phyloP scores from a whole-genome alignment of 2,888 invertebrate genomes.

The Alitta virens region DNA sequence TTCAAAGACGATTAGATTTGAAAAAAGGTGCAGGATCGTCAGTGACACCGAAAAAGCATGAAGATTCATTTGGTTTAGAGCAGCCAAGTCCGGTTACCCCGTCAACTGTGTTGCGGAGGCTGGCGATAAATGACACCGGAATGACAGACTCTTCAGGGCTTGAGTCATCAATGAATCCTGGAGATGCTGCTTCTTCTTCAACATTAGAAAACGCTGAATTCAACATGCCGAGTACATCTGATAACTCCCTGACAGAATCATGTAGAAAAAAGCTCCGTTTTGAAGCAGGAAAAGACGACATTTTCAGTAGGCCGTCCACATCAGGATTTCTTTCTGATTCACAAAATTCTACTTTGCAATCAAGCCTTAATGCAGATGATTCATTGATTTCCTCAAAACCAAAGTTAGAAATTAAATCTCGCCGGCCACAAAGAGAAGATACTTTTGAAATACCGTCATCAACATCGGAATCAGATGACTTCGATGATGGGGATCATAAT shows the following conservation, averaged over 20 bases:
- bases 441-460: background rate
- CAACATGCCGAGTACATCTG: background rate
- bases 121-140: background rate
- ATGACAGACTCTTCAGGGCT: background rate
- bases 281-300: background rate
- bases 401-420: constrained; percentile 2
- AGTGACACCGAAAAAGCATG: background rate
- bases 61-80: constrained; percentile 44
- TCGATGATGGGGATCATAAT: background rate
- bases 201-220: background rate
- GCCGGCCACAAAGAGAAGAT: background rate
- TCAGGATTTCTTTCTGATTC: background rate
- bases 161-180: background rate
- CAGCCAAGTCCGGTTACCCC: constrained; percentile 30
- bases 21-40: background rate
- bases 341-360: background rate
- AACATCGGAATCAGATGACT: background rate
- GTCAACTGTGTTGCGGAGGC: background rate
- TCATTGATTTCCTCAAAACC: constrained; percentile 1
- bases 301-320: background rate
- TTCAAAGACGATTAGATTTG: background rate
- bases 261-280: constrained; percentile 19
- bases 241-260: background rate
- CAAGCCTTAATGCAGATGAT: background rate
- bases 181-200: background rate